Base-by-base conservation (phyloP, 2,888 invertebrate species). In the Xestia ashworthii region DNA sequence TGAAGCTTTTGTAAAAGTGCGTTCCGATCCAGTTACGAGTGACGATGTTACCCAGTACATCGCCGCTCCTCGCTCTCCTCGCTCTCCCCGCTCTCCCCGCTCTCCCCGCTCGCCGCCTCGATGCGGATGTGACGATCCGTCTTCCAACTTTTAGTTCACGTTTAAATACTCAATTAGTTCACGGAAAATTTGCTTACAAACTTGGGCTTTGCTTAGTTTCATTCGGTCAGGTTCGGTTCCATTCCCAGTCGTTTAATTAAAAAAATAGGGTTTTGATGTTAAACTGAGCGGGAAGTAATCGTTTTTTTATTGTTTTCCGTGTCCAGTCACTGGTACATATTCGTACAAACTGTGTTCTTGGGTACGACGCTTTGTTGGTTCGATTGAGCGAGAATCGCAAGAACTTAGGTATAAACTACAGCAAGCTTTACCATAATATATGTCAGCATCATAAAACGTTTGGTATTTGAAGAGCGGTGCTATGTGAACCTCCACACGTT, bases 111-210 rank as follows among this genome's bases (percentile, higher is more conserved):
- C 19, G 25, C 48, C 38, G 53, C 25, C 16, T 1, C 19, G 11
- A 32, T 44, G 44, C 12, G 22, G 48, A 22, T 8, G 67, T 38
- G 22, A 38, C 67, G 44, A 67, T 73, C 60, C 16, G 44, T 75
- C 70, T 71, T 62, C 53, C 53, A 75, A 85, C 69, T 77, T 76
- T 76, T 50, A 65, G 38, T 80, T 67, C 64, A 46, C 60, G 46
- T 72, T 76, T 83, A 86, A 76, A 72, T 83, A 80, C 76, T 75
- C 81, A 58, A 77, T 74, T 80, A 77, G 71, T 84, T 80, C 55
- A 58, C 69, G 68, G 65, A 38, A 53, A 79, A 77, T 50, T 77
- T 72, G 62, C 41, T 66, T 25, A 46, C 53, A 48, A 75, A 82
- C 58, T 78, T 74, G 62, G 66, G 50, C n/a, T 71, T 70, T 46